These are phyloP conservation scores for Mirza zaza DNA, from an alignment of 2,113 vertebrate species.

Conservation along the genomic window DNA sequence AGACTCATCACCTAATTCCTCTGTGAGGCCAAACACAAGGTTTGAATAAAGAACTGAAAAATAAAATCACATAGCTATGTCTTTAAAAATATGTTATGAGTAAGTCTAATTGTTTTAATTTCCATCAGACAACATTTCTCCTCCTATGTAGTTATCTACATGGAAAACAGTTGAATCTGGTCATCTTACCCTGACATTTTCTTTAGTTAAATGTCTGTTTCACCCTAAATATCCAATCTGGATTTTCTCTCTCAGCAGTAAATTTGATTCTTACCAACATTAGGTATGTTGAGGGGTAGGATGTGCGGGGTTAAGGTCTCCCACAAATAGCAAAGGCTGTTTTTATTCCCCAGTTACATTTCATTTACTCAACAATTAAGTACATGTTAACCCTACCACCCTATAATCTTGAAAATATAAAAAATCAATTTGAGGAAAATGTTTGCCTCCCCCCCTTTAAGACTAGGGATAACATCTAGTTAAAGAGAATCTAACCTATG, in stretches of 20 bases:
- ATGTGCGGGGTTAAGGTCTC: fast-evolving
- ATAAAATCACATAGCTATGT: background rate
- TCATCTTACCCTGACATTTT: background rate
- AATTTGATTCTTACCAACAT: background rate
- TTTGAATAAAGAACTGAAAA: background rate
- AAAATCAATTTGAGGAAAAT: slow-evolving; percentile 50
- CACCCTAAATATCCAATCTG: background rate
- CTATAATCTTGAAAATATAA: slow-evolving; percentile 8
- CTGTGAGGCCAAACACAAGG: background rate
- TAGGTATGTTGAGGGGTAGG: no score
- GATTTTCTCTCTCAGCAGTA: slow-evolving; percentile 18
- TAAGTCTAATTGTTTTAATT: background rate
- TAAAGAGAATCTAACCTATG: slow-evolving; percentile 48
- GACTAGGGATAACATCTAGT: slow-evolving; percentile 19
- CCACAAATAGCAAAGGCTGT: background rate
- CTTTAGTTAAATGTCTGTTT: slow-evolving; percentile 31
- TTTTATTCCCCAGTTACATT: background rate
- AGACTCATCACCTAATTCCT: background rate
- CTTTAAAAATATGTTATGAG: background rate
- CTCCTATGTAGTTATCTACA: background rate
- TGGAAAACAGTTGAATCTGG: background rate
- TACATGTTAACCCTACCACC: background rate
- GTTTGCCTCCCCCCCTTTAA: background rate
- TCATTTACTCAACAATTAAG: slow-evolving; percentile 1
- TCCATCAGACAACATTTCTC: background rate